Percentiles rank a stretch among this genome's conserved stretches.
phyloP scores from a whole-genome alignment of 92 coral and sea anemone species.

The Zoanthus sociatus region DNA sequence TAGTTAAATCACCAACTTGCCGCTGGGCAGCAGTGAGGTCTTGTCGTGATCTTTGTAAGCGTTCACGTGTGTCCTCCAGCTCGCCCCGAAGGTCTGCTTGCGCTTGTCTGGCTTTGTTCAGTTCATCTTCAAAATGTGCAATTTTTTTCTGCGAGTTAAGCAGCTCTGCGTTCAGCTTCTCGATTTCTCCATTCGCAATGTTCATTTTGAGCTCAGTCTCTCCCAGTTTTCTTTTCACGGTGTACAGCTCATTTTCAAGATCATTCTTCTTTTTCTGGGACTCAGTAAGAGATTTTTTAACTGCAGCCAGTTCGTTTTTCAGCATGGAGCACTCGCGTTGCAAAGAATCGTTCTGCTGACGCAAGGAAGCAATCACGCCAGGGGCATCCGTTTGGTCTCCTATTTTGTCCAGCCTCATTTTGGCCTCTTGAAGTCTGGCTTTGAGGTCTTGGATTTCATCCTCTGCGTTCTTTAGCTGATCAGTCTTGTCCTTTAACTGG shows the following conservation, averaged over 20 bases:
- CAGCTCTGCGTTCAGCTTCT: constrained; percentile 86
- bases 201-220: constrained; percentile 76
- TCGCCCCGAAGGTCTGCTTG: constrained; percentile 87
- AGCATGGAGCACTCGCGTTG: constrained; percentile 95
- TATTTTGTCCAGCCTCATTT: constrained; percentile 75
- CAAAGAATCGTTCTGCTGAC: constrained; percentile 82
- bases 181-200: constrained; percentile 78
- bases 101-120: constrained; percentile 81
- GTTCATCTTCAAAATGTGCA: constrained; percentile 79
- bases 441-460: constrained; percentile 89
- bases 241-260: constrained; percentile 78
- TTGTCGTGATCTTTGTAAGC: constrained; percentile 66
- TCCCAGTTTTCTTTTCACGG: constrained; percentile 77
- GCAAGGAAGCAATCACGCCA: constrained; percentile 84
- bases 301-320: constrained; percentile 79
- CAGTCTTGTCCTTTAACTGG: constrained; percentile 69
- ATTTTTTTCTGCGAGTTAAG: constrained; percentile 85
- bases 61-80: constrained; percentile 71
- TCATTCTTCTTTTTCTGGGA: constrained; percentile 83
- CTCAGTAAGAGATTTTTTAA: constrained; percentile 68
- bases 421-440: constrained; percentile 79
- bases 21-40: constrained; percentile 72
- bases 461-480: constrained; percentile 79
- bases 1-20: constrained; percentile 70
- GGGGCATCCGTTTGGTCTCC: constrained; percentile 93